Base-by-base conservation (phyloP, 2,888 invertebrate genomes). In the Odontocolon sp. region DNA sequence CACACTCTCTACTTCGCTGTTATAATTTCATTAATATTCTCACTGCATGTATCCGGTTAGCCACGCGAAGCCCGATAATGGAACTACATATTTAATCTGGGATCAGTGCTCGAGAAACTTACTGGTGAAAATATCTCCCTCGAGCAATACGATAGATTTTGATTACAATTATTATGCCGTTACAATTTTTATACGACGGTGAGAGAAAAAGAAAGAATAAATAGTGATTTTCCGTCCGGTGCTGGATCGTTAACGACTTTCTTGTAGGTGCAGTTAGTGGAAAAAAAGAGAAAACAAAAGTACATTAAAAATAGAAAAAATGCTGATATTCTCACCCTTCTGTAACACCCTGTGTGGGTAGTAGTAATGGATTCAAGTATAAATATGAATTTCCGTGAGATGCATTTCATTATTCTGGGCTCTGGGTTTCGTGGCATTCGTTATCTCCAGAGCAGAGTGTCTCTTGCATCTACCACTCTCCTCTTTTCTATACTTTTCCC, bases 371-470 rank as follows among this genome's bases (percentile, higher is more conserved):
- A 82, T 83, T 85, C 83, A 69, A 80, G 80, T 83, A 82, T 85
- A 85, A 84, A 85, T 86, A 84, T 82, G 81, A 85, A 82, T 85
- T 85, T 84, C 80, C 83, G 75, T 69, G 78, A 74, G 79, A 79
- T 77, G 81, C 83, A 84, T 86, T 85, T 85, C 83, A 85, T 85
- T 86, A 86, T 85, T 82, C 82, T 71, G 50, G 56, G 63, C 70
- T 73, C 70, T 66, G 61, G 70, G 47, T 69, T 66, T 68, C 52
- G 40, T 56, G 61, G 66, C 56, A 61, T 77, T 72, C 70, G 72
- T 77, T 74, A 70, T 73, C 67, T 63, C 56, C 11, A 26, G 14
- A 50, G 28, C 63, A 31, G 40, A 36, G 31, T 36, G 40, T 45
- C 36, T 56, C 11, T 36, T n/a, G n/a, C n/a, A n/a, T n/a, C n/a